A percentile compares a stretch with the other conserved stretches of the same genome.
Evolutionary conservation across 1,140 invertebrate species (phyloP).

Genomic region (Macrostomum lignano): DNA sequence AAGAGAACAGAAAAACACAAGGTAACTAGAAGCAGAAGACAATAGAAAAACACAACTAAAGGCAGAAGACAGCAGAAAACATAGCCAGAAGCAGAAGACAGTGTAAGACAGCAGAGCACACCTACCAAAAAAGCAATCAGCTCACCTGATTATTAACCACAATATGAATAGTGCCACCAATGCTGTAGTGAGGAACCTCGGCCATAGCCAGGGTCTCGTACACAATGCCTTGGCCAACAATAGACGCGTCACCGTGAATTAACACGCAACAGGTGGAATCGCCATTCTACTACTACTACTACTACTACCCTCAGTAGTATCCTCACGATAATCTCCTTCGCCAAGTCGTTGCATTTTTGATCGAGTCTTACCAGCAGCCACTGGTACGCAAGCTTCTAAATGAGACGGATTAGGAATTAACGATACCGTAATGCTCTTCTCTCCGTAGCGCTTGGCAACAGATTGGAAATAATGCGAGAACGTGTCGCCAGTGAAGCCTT

Average conservation of each 20-base stretch:
- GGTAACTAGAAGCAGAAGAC: too few species aligned
- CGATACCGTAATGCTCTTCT: slow-evolving; percentile 30
- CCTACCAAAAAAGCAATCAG: slow-evolving; percentile 9
- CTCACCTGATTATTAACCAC: slow-evolving; percentile 72
- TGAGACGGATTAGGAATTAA: slow-evolving; percentile 85
- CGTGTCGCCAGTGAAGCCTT: not conserved
- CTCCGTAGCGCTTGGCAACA: not conserved
- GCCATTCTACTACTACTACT: slow-evolving; percentile 35
- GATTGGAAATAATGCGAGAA: slow-evolving; percentile 3
- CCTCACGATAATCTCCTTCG: slow-evolving; percentile 42
- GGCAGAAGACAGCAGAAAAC: too few species aligned
- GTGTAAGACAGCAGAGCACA: not conserved
- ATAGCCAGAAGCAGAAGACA: too few species aligned
- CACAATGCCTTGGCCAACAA: slow-evolving; percentile 84
- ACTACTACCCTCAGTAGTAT: slow-evolving; percentile 14
- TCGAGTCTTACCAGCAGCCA: slow-evolving; percentile 65
- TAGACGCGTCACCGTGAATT: slow-evolving; percentile 92
- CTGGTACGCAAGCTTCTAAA: slow-evolving; percentile 69
- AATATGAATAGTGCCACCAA: slow-evolving; percentile 87
- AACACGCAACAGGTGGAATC: slow-evolving; percentile 24
- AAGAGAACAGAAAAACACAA: too few species aligned
- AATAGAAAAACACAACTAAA: too few species aligned
- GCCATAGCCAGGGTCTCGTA: slow-evolving; percentile 96
- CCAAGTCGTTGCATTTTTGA: slow-evolving; percentile 40
- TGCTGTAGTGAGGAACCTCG: slow-evolving; percentile 83